Base-by-base conservation (phyloP, 2,113 vertebrate genomes). In the Apteryx owenii region DNA sequence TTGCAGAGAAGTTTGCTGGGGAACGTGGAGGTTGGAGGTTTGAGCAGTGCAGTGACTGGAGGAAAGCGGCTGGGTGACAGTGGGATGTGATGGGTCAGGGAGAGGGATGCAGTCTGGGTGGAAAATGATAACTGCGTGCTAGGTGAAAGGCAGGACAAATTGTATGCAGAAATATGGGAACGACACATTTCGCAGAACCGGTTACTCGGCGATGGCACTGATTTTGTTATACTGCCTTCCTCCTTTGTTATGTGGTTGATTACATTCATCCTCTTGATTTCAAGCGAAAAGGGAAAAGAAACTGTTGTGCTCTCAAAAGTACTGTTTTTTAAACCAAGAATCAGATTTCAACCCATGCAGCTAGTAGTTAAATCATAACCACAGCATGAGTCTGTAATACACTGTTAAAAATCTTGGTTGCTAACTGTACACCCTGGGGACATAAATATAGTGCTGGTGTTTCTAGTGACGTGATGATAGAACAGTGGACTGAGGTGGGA, bases 161-260 rank as follows among this genome's bases (percentile, higher is more conserved):
- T 7, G 12, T 6, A 38, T 42, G 77, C 8, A 1, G 81, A 25
- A 61, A 13, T 6, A 82, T 16, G 28, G 72, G 60, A 73, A 26
- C 12, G 2, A 50, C 7, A 7, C 8, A 0, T 42, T 68, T 61
- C 79, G 2, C n/a, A 60, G 54, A 76, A 5, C 48, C 40, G 29
- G 44, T 64, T 38, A 7, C 2, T 5, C n/a, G 9, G 76, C 46
- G 31, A 0, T 44, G 12, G 15, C 21, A 0, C n/a, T 3, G 19
- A 1, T 8, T 15, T 14, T 7, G 16, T n/a, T 54, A 5, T 0
- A 15, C 48, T 33, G 48, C 29, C 17, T 3, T 25, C 42, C n/a
- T 42, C 8, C 2, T 31, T 28, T 28, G 8, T 18, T 38, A 3
- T 1, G 26, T 14, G 17, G 9, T 40, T 66, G 21, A 36, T 94